A percentile compares a stretch with the other conserved stretches of the same genome.
phyloP scores from a whole-genome alignment of 1,140 invertebrate species.

The Ceratina australensis region DNA sequence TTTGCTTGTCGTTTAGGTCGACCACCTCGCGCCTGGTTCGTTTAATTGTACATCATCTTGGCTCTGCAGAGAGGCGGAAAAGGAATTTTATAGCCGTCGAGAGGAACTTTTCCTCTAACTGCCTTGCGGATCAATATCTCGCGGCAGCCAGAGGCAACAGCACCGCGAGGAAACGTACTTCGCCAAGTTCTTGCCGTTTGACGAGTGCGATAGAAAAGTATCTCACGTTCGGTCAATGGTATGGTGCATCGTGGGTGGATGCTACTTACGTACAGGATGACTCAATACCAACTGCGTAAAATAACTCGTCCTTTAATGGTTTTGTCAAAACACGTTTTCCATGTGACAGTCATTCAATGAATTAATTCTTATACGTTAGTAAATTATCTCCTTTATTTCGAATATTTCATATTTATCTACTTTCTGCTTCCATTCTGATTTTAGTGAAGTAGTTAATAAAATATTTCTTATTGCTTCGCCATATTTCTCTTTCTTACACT shows the following conservation, averaged over 20 bases:
- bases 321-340: no score
- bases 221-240: conserved; percentile 3
- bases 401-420: no score
- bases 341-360: no score
- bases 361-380: no score
- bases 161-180: conserved; percentile 10
- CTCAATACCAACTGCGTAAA: no score
- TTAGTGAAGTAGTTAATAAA: no score
- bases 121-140: conserved; percentile 27
- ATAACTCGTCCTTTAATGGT: no score
- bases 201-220: not conserved
- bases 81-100: conserved; percentile 18
- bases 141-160: not conserved
- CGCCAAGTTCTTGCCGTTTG: not conserved
- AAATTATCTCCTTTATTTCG: no score
- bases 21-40: not conserved
- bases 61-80: not conserved
- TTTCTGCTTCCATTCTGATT: no score
- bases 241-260: not conserved
- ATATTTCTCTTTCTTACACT: no score
- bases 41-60: not conserved
- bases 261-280: no score
- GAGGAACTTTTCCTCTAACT: conserved; percentile 18
- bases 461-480: no score
- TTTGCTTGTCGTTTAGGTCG: not conserved